These are phyloP conservation scores for Magallana nippona DNA, from an alignment of 2,888 invertebrate species.

Conservation along the genomic window DNA sequence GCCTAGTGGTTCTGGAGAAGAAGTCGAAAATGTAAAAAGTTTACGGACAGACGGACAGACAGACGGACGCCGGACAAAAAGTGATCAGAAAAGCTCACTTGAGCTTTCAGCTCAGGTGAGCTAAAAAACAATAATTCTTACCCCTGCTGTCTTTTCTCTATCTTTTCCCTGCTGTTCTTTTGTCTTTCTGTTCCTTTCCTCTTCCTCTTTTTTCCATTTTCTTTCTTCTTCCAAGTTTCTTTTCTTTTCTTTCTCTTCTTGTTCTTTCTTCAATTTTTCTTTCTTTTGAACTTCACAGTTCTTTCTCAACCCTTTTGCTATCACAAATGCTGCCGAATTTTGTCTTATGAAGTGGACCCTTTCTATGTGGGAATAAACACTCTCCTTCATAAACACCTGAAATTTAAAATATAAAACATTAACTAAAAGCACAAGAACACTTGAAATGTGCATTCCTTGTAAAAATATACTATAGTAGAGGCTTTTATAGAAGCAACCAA, in stretches of 20 bases:
- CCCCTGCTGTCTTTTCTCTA: no score
- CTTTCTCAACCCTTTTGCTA: conserved; percentile 32
- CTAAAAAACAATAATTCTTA: no score
- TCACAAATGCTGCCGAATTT: conserved; percentile 42
- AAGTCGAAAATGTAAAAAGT: no score
- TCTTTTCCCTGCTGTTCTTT: no score
- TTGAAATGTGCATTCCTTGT: not conserved
- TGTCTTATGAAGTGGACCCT: conserved; percentile 46
- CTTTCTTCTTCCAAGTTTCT: conserved; percentile 44
- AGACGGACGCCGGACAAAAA: no score
- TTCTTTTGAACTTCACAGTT: not conserved
- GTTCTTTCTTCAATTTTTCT: conserved; percentile 30
- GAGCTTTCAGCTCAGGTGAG: no score
- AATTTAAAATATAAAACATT: no score
- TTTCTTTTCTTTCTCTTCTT: conserved; percentile 38
- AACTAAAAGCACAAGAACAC: not conserved
- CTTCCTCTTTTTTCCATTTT: conserved; percentile 5
- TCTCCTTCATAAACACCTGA: conserved; percentile 65
- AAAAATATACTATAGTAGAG: no score
- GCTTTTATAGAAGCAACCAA: not conserved
- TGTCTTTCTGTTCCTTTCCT: conserved; percentile 37
- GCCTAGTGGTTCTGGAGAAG: no score
- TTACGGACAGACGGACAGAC: no score
- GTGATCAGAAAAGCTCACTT: no score
- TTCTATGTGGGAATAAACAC: conserved; percentile 53